Conservation (phyloP, 2,888 invertebrate species). For the Lutraria lutraria region DNA sequence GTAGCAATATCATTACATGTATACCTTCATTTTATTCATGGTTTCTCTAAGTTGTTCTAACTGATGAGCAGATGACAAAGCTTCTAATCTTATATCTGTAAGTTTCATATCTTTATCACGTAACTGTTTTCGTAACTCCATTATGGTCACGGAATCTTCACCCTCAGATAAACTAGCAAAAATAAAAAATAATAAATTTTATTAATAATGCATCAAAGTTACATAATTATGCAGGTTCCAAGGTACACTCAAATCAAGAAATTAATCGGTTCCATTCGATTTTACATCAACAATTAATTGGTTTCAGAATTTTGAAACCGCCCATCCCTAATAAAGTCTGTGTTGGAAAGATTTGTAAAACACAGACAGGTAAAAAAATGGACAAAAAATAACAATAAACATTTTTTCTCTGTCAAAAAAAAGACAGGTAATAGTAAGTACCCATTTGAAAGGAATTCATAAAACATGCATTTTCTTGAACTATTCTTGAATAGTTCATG, state of each 20-base stretch:
- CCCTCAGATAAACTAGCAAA: constrained; percentile 81
- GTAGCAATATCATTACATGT: not conserved
- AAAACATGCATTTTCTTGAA: no score
- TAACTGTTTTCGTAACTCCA: constrained; percentile 96
- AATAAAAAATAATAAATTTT: not conserved
- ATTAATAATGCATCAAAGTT: not conserved
- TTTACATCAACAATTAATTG: no score
- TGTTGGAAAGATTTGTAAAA: not conserved
- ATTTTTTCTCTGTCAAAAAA: no score
- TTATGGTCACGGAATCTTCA: constrained; percentile 88
- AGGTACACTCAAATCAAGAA: no score
- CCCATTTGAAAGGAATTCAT: no score
- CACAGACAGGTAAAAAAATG: not conserved
- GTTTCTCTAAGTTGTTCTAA: constrained; percentile 98
- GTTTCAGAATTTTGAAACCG: no score
- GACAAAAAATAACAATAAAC: not conserved
- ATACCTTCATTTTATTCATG: constrained; percentile 97
- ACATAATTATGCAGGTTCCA: no score
- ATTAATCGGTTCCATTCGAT: no score
- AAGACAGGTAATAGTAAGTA: no score
- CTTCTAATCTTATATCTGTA: constrained; percentile 98
- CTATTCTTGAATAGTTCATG: no score
- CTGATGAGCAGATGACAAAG: constrained; percentile 98
- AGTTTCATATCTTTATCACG: constrained; percentile 98
- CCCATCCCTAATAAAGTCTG: no score